These are phyloP conservation scores for Chlorocebus sabaeus DNA, from an alignment of 2,113 vertebrate genomes.

Conservation along the genomic window DNA sequence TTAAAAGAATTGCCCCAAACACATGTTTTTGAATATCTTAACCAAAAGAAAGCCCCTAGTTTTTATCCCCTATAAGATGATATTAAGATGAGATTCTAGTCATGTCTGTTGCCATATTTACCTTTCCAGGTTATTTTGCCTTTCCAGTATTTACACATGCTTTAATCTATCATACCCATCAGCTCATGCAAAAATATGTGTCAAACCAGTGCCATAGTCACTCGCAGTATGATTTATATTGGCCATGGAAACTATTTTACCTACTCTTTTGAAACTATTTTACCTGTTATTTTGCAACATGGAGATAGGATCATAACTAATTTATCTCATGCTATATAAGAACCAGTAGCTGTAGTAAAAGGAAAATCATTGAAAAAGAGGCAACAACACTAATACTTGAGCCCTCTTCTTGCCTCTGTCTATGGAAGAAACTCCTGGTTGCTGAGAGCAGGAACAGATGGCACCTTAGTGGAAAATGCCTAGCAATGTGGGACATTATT, in stretches of 20 bases:
- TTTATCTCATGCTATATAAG: not conserved
- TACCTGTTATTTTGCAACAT: not conserved
- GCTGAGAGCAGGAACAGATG: not conserved
- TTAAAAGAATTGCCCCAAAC: constrained; percentile 2
- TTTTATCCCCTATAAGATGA: not conserved
- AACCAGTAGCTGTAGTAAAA: not conserved
- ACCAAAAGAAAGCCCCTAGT: not conserved
- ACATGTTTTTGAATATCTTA: not conserved
- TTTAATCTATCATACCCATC: not conserved
- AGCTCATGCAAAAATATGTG: not conserved
- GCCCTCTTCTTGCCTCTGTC: not conserved
- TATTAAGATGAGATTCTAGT: not conserved
- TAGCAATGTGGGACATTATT: not conserved
- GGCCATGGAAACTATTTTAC: not conserved
- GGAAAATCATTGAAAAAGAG: not conserved
- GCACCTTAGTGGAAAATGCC: not conserved
- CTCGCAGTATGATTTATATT: not conserved
- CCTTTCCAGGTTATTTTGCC: not conserved
- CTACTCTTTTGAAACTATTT: not conserved
- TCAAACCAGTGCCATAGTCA: not conserved
- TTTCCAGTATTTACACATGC: not conserved
- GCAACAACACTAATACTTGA: not conserved
- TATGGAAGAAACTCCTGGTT: not conserved
- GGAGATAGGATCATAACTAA: not conserved
- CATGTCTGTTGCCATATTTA: not conserved